Conservation (phyloP, 92 coral and sea anemone genomes). For the Nematostella vectensis region DNA sequence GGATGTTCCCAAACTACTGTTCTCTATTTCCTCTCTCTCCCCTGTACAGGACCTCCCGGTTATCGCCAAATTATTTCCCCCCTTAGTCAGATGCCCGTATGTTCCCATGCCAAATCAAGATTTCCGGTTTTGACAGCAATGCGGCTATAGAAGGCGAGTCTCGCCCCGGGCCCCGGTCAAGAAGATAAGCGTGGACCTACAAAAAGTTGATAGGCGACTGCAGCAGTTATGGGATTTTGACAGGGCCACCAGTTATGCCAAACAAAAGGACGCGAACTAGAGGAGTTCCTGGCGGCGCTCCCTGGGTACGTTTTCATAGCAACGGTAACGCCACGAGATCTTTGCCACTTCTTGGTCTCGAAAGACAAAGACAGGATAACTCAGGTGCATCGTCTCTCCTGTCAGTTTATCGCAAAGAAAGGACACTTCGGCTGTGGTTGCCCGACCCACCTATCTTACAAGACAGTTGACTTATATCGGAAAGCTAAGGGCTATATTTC, state of each 20-base stretch:
- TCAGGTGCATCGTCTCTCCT: slow-evolving; percentile 31
- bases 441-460: slow-evolving; percentile 21
- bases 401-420: slow-evolving; percentile 12
- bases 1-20: too few relatives aligned
- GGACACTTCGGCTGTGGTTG: slow-evolving; percentile 11
- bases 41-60: slow-evolving; percentile 28
- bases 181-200: slow-evolving; percentile 8
- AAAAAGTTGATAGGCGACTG: slow-evolving; percentile 16
- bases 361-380: slow-evolving; percentile 43
- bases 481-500: slow-evolving; percentile 31
- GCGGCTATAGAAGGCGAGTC: slow-evolving; percentile 34
- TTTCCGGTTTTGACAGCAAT: slow-evolving; percentile 50
- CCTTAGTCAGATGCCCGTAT: slow-evolving; percentile 39
- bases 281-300: slow-evolving; percentile 5
- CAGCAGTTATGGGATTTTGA: slow-evolving; percentile 24
- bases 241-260: slow-evolving; percentile 12
- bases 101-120: slow-evolving; percentile 44
- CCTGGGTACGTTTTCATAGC: slow-evolving; percentile 13
- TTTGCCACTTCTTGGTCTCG: slow-evolving; percentile 36
- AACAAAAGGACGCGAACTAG: slow-evolving; percentile 31
- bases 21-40: not conserved
- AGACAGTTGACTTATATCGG: slow-evolving; percentile 36
- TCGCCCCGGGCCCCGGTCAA: not conserved
- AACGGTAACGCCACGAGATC: slow-evolving; percentile 14
- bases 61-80: slow-evolving; percentile 15